phyloP scores from a whole-genome alignment of 2,797 vertebrate species.

The Clarias laeviceps region DNA sequence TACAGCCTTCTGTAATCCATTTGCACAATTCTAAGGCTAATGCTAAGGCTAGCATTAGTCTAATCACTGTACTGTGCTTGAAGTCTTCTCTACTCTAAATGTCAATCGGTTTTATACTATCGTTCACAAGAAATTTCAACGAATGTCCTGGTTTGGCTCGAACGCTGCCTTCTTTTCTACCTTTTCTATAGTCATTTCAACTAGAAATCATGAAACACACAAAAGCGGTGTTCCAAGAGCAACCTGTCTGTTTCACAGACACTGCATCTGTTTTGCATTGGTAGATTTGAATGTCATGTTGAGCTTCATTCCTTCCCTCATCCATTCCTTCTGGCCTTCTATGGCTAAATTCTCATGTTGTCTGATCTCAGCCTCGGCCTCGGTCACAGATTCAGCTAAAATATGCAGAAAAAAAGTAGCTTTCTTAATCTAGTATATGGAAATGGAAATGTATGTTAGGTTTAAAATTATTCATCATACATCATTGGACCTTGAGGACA shows the following conservation, averaged over 20 bases:
- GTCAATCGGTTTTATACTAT: too few relatives aligned
- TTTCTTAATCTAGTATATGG: not conserved
- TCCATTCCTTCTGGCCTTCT: slow-evolving; percentile 17
- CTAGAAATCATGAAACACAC: slow-evolving; percentile 12
- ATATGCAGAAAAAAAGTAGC: not conserved
- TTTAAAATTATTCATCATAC: not conserved
- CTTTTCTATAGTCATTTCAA: not conserved
- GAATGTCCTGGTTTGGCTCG: too few relatives aligned
- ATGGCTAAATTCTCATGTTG: not conserved
- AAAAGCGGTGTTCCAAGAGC: not conserved
- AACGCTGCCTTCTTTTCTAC: not conserved
- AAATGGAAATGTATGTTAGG: not conserved
- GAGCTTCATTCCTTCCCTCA: slow-evolving; percentile 18
- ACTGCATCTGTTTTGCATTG: slow-evolving; percentile 27
- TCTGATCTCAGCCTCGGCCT: not conserved
- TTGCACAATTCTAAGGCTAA: too few relatives aligned
- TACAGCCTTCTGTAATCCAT: too few relatives aligned
- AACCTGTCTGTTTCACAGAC: slow-evolving; percentile 25
- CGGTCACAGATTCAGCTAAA: not conserved
- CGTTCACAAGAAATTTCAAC: too few relatives aligned
- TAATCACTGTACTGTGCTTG: too few relatives aligned
- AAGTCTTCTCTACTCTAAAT: too few relatives aligned
- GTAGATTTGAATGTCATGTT: slow-evolving; percentile 7
- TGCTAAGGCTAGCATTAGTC: too few relatives aligned
- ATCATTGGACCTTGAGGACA: not conserved